Evolutionary conservation across 1,140 invertebrate genomes (phyloP), one percentile per base, ranked within the genome.

Genomic region (Pomacea maculata): DNA sequence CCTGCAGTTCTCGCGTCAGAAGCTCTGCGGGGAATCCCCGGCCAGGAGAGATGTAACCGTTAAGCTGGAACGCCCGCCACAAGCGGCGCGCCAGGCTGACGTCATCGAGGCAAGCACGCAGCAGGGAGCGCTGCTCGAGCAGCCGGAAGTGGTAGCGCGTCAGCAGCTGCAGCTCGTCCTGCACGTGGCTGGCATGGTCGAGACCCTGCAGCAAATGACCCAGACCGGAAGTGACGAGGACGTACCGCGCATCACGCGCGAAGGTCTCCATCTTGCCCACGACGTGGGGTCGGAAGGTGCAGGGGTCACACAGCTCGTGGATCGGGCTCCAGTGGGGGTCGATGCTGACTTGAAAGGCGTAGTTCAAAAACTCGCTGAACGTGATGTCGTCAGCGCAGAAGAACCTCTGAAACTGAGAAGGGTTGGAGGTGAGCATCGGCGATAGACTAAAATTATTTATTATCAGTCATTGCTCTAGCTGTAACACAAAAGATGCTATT

Each of bases 181-280:
- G 63, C 19, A 75, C 78, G 52, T 75, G 70, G 21, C 78, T 45
- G 65, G 45, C 34, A 45, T 78, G 77, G 21, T 63, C 55, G 4
- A 17, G 54, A n/a, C 45, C 74, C 11, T 14, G 52, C 3, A 81
- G 54, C 8, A 82, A 21, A 25, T 65, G 71, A 29, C 75, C 81
- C 19, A 83, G 73, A 29, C 75, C 78, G 17, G 80, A 25, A 9
- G 70, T 57, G 57, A 54, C 77, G 1, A 85, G 45, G 10, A 77
- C 65, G 57, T 78, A 67, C 11, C 34, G 61, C 21, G 70, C 19
- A 54, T 85, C 84, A 1, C 29, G 34, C 6, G 72, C 21, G 54
- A 83, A 85, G 11, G 84, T 82, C 67, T 85, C 82, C 29, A 82
- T 73, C 61, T 83, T 85, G 19, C 81, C 82, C 45, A 85, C 65